Evolutionary conservation across 2,113 vertebrate species (phyloP), one percentile per base, ranked within the genome.

Genomic region (Phyllostomus hastatus): DNA sequence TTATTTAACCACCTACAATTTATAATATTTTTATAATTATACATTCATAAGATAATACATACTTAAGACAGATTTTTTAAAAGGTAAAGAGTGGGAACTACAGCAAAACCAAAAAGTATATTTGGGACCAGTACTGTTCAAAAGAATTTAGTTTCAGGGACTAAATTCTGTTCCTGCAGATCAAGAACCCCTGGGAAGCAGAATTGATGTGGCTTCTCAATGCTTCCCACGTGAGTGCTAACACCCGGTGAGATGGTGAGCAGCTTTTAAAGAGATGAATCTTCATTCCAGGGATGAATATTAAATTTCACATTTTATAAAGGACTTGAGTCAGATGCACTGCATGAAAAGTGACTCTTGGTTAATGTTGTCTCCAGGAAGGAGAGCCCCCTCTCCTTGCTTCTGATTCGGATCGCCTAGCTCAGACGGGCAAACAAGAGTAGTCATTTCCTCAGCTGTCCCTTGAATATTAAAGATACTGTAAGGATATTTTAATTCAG

Each of bases 221-320:
- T 46, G 61, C 54, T 28, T 64, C 33, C 76, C 73, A 4, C 6
- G 17, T 59, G 73, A 83, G 70, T 16, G n/a, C 64, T 75, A 17
- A 46, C 69, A 80, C 59, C 89, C 38, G 35, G 46, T 78, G 57
- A 92, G 41, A 66, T 8, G 41, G 73, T 76, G 86, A 96, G 33
- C 48, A 83, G 69, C 72, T 94, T 96, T 64, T 84, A 28, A 82
- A 96, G 50, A 97, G 66, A 38, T 69, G 54, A 83, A 50, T 95
- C 57, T 91, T 86, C 35, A 41, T 87, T 96, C 50, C 43, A 52
- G 80, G 54, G 64, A 41, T 9, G 46, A 93, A 90, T 78, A 91
- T 95, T 72, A 96, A 94, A 93, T 96, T 96, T 92, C 95, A 87
- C 86, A 69, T 86, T 93, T 92, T 80, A 81, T 93, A 83, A 91